Conservation (phyloP, 2,797 vertebrate species). For the Typhlichthys eigenmanni region DNA sequence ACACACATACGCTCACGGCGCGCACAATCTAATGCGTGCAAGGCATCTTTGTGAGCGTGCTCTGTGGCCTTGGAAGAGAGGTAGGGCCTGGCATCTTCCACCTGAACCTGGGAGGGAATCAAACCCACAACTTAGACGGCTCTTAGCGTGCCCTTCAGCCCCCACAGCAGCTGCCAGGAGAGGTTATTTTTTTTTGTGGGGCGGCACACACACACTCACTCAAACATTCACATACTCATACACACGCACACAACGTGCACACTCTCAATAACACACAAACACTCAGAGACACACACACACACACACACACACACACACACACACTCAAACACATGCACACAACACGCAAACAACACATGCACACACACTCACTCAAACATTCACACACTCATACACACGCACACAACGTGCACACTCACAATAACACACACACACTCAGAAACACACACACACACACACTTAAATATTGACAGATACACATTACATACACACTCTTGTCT, state of each 20-base stretch:
- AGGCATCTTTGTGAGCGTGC: conserved; percentile 35
- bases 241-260: background rate
- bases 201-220: background rate
- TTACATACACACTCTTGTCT: background rate
- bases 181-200: too few species aligned
- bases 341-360: background rate
- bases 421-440: too few species aligned
- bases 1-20: too few species aligned
- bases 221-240: background rate
- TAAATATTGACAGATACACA: background rate
- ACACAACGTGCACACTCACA: background rate
- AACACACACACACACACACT: too few species aligned
- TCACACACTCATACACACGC: conserved; percentile 3
- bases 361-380: background rate
- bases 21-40: too few species aligned
- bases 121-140: conserved; percentile 59
- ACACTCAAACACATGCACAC: too few species aligned
- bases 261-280: too few species aligned
- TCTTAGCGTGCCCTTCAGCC: conserved; percentile 48
- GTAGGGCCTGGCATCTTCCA: conserved; percentile 49
- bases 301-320: background rate
- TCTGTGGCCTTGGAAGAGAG: conserved; percentile 29
- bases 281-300: background rate
- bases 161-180: conserved; percentile 20
- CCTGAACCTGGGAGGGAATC: conserved; percentile 47